Percentiles rank a stretch among this genome's conserved stretches.
phyloP scores from a whole-genome alignment of 2,888 invertebrate species.

The Strigamia crassipes region DNA sequence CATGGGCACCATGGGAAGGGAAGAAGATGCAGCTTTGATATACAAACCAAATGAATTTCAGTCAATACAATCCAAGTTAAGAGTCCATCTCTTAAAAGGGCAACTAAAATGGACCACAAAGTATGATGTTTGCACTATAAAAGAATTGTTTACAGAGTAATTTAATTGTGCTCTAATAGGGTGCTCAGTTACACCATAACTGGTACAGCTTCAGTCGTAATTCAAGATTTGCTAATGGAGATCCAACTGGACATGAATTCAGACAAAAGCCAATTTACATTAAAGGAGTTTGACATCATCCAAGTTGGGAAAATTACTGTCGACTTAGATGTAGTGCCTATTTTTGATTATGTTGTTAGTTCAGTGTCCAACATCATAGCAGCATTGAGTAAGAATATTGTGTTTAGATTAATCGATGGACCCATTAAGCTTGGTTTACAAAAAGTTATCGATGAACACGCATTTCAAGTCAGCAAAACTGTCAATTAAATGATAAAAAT shows the following conservation, averaged over 20 bases:
- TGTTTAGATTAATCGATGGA: conserved; percentile 2
- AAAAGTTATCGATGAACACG: not conserved
- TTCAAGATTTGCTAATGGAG: not conserved
- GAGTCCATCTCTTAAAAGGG: not conserved
- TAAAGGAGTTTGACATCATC: not conserved
- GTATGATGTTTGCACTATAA: not conserved
- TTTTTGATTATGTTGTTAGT: conserved; percentile 14
- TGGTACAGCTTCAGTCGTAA: not conserved
- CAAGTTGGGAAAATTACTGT: not conserved
- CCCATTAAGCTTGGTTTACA: conserved; percentile 4
- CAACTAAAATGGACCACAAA: conserved; percentile 10
- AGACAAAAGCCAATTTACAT: not conserved
- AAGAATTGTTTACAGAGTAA: not conserved
- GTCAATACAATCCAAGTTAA: not conserved
- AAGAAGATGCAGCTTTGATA: not conserved
- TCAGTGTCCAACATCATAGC: not conserved
- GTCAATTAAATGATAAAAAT: not conserved
- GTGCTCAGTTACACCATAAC: conserved; percentile 1
- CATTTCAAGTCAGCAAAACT: conserved; percentile 23
- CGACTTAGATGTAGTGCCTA: not conserved
- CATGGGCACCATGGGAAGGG: not conserved
- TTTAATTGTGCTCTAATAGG: not conserved
- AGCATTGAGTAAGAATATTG: not conserved
- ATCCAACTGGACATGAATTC: not conserved
- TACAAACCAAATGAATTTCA: conserved; percentile 26